Percentiles rank a stretch among this genome's conserved stretches.
Evolutionary conservation across 2,888 invertebrate genomes (phyloP).

Genomic region (Glyphotaelius pellucidus): DNA sequence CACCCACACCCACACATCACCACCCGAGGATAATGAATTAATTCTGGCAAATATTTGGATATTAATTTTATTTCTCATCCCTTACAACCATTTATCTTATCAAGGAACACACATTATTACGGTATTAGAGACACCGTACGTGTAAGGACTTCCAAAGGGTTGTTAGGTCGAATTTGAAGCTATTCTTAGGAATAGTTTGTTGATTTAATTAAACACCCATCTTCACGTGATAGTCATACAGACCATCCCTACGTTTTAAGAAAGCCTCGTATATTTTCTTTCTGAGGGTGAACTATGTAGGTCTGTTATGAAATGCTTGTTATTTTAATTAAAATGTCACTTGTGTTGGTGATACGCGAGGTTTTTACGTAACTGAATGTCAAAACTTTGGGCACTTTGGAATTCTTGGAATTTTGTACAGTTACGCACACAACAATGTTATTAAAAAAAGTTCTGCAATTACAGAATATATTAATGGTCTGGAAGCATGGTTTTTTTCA

Average conservation of each 20-base stretch:
- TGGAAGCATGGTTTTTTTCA: too few relatives aligned
- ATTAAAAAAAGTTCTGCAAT: too few relatives aligned
- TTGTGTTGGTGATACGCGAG: not conserved
- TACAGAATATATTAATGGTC: too few relatives aligned
- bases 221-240: not conserved
- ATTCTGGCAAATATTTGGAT: slow-evolving; percentile 40
- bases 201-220: not conserved
- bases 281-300: not conserved
- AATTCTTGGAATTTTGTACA: not conserved
- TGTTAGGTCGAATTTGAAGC: not conserved
- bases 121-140: slow-evolving; percentile 6
- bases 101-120: not conserved
- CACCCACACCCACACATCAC: not conserved
- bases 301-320: not conserved
- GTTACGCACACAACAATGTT: too few relatives aligned
- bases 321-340: not conserved
- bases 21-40: slow-evolving; percentile 30
- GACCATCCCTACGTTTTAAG: not conserved
- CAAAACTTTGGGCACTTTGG: not conserved
- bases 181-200: slow-evolving; percentile 2
- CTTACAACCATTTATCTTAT: slow-evolving; percentile 2
- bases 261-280: not conserved
- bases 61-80: slow-evolving; percentile 44
- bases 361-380: not conserved
- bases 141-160: not conserved